Evolutionary conservation across 2,113 vertebrate species (phyloP), one percentile per base, ranked within the genome.

Genomic region (Azemiops feae): DNA sequence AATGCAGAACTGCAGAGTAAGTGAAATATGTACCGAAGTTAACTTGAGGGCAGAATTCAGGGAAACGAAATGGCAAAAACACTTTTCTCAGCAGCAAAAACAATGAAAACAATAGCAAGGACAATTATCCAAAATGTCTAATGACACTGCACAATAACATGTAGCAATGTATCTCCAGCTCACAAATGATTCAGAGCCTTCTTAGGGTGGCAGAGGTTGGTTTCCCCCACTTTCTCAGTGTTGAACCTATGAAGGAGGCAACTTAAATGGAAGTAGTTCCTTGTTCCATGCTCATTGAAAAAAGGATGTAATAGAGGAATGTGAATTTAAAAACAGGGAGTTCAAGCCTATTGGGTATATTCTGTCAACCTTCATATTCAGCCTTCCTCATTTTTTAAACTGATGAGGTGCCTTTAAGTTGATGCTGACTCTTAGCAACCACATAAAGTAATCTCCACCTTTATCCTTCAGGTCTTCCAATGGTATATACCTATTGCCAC

Each of bases 1-100:
- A 92, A 92, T 69, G 74, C 86, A 87, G 87, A 88, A 57, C 69
- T 88, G 39, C 57, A 88, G 86, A 88, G 60, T 69, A 53, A 92
- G 45, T 53, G 47, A 34, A 43, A 69, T 69, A 50, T 52, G 58
- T 25, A 50, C 23, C 18, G 47, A 43, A 88, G 69, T 92, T 64
- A 92, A 87, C 85, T 47, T 16, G 34, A 58, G 18, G 74, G n/a
- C 74, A 81, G 34, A 43, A 43, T 87, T 58, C 54, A 47, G 47
- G 88, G 45, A 92, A 39, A 92, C 16, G n/a, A 87, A 60, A 11
- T 50, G 20, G 4, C 18, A 25, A 58, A 58, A 64, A 34, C 64
- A 87, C 52, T n/a, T 43, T 60, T 64, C 45, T 60, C 25, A 64
- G 52, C 85, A 60, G 43, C 39, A 60, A 58, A 58, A n/a, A 87